Evolutionary conservation across 2,888 invertebrate species (phyloP).

Genomic region (Cerceris ruficornis): DNA sequence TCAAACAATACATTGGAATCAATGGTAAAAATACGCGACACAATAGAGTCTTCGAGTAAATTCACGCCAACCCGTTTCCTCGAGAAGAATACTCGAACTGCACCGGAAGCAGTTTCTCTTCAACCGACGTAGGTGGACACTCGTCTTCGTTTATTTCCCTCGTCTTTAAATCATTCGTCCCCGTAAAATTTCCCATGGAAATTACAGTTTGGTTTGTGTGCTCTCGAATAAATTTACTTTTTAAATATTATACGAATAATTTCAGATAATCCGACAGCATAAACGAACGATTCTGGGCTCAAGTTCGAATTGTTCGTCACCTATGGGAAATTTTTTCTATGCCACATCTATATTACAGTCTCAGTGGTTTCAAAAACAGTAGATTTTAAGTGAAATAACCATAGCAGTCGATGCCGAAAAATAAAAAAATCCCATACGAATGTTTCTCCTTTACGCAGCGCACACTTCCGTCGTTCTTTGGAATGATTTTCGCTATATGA

Average conservation of each 20-base stretch:
- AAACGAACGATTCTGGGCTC: too few species aligned
- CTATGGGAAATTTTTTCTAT: too few species aligned
- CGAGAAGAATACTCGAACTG: conserved; percentile 16
- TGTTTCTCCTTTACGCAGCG: conserved; percentile 28
- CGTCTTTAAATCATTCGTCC: not conserved
- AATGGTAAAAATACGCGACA: not conserved
- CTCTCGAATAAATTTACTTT: conserved; percentile 17
- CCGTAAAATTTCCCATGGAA: not conserved
- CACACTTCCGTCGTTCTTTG: conserved; percentile 23
- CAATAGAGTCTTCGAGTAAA: not conserved
- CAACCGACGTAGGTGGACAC: conserved; percentile 7
- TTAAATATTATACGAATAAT: conserved; percentile 4
- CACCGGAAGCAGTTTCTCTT: conserved; percentile 8
- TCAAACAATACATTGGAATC: too few species aligned
- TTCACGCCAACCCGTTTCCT: conserved; percentile 8
- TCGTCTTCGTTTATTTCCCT: conserved; percentile 22
- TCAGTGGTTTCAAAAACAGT: too few species aligned
- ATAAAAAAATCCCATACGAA: conserved; percentile 11
- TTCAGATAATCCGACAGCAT: too few species aligned
- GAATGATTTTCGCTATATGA: conserved; percentile 48
- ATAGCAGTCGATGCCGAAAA: too few species aligned
- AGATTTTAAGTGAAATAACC: too few species aligned
- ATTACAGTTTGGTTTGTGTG: not conserved
- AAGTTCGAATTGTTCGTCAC: too few species aligned
- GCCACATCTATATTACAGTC: too few species aligned